These are phyloP conservation scores for Dermatemys mawii DNA, from an alignment of 2,113 vertebrate species.

Conservation along the genomic window DNA sequence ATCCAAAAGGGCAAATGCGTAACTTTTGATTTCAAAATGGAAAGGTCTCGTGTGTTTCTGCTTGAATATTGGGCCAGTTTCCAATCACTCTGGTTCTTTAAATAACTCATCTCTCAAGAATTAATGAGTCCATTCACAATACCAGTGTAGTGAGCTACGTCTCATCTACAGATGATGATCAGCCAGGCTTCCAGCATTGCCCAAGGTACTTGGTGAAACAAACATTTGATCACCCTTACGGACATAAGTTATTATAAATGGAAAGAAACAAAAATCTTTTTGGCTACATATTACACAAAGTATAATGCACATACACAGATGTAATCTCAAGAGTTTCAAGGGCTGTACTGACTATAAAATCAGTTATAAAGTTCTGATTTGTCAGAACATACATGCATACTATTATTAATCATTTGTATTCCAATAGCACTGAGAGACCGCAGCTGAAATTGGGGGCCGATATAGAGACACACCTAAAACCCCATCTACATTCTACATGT, in stretches of 20 bases:
- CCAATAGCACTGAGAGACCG: neutral
- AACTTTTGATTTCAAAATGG: neutral
- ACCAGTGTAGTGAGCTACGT: neutral
- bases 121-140: neutral
- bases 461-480: neutral
- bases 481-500: neutral
- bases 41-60: neutral
- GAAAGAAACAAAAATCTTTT: neutral
- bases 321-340: neutral
- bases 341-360: neutral
- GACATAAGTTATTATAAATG: neutral
- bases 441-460: neutral
- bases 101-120: neutral
- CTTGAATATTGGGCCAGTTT: neutral
- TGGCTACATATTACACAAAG: neutral
- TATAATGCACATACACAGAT: neutral
- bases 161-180: neutral
- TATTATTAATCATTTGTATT: neutral
- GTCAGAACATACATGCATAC: neutral
- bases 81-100: neutral
- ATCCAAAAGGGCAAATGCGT: too few relatives aligned
- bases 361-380: neutral
- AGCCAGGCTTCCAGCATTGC: neutral
- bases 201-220: rapidly evolving
- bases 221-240: neutral